These are phyloP conservation scores for Psix sp. DNA, from an alignment of 1,140 invertebrate species.

Conservation along the genomic window DNA sequence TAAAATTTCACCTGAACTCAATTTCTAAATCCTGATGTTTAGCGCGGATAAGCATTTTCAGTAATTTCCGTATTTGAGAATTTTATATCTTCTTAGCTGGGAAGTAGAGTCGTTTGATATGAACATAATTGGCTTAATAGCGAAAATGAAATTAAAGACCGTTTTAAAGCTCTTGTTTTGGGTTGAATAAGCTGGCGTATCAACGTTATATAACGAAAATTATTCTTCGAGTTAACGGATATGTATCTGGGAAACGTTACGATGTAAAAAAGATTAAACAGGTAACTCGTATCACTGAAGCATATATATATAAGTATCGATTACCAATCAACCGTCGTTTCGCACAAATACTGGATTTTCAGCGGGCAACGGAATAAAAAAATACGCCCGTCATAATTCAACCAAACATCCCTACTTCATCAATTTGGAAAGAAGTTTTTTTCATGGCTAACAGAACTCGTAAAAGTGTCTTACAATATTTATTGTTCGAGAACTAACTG, in stretches of 20 bases:
- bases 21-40: slow-evolving; percentile 17
- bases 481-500: background rate
- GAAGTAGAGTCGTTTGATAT: no score
- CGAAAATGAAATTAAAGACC: no score
- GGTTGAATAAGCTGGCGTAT: no score
- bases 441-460: slow-evolving; percentile 2
- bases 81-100: no score
- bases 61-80: no score
- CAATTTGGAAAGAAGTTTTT: slow-evolving; percentile 26
- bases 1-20: slow-evolving; percentile 8
- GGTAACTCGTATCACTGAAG: slow-evolving; percentile 25
- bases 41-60: no score
- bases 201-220: no score
- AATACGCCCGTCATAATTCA: slow-evolving; percentile 33
- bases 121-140: no score
- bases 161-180: no score
- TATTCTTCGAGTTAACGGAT: no score
- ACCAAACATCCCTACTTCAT: slow-evolving; percentile 27
- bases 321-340: slow-evolving; percentile 45
- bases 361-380: slow-evolving; percentile 22
- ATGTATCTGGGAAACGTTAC: slow-evolving; percentile 6
- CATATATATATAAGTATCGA: slow-evolving; percentile 44
- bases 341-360: slow-evolving; percentile 32
- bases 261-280: slow-evolving; percentile 35
- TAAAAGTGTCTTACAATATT: background rate